These are phyloP conservation scores for Amphipyra berbera DNA, from an alignment of 2,888 invertebrate genomes.

Conservation along the genomic window DNA sequence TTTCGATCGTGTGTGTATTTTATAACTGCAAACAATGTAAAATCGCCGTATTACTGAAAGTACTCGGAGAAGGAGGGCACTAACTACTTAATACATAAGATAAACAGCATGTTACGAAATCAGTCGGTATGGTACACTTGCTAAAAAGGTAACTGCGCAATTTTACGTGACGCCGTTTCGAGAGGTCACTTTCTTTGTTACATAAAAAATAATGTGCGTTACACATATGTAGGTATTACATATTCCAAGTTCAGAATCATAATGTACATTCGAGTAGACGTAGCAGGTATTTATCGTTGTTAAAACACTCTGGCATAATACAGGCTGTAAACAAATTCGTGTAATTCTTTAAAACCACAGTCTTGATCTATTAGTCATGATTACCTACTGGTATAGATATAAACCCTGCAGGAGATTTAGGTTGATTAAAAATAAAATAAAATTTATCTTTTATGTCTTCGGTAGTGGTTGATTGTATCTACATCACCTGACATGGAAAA, in stretches of 20 bases:
- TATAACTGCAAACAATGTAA: slow-evolving; percentile 2
- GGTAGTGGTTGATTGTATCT: too few species aligned
- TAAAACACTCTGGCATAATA: too few species aligned
- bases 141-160: slow-evolving; percentile 57
- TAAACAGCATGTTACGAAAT: slow-evolving; percentile 42
- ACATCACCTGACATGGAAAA: too few species aligned
- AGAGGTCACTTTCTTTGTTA: slow-evolving; percentile 67
- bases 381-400: too few species aligned
- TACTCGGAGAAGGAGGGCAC: slow-evolving; percentile 2
- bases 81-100: slow-evolving; percentile 36
- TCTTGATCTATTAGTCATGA: too few species aligned
- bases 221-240: slow-evolving; percentile 43
- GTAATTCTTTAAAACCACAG: too few species aligned
- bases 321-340: too few species aligned
- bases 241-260: slow-evolving; percentile 36
- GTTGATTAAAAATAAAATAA: too few species aligned
- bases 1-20: too few species aligned
- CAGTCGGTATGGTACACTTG: slow-evolving; percentile 32
- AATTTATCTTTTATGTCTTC: too few species aligned
- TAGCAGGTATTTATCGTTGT: not conserved
- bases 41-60: slow-evolving; percentile 22
- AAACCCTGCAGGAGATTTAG: too few species aligned
- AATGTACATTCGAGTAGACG: slow-evolving; percentile 11
- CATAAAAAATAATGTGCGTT: slow-evolving; percentile 56
- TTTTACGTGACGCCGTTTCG: slow-evolving; percentile 54